Conservation (phyloP, 1,140 invertebrate species). For the Leptestheria dahalacensis region DNA sequence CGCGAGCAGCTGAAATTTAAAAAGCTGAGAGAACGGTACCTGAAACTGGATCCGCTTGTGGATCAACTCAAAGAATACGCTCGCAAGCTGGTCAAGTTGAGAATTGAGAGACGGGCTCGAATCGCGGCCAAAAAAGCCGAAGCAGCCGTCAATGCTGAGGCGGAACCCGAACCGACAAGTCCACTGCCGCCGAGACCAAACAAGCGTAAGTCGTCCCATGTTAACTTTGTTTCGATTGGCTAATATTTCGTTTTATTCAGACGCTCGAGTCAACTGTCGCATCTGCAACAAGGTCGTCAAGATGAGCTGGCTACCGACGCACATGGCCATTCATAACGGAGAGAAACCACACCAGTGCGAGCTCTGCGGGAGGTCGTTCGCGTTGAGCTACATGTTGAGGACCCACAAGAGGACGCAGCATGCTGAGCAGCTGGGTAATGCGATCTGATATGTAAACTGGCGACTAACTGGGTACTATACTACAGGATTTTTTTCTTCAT, state of each 20-base stretch:
- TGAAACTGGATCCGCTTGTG: not conserved
- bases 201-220: no score
- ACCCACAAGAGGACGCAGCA: constrained; percentile 22
- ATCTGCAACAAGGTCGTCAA: constrained; percentile 1
- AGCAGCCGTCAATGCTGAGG: no score
- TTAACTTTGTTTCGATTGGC: not conserved
- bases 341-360: constrained; percentile 43
- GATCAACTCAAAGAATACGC: not conserved
- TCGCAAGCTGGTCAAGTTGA: not conserved
- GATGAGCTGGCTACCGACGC: not conserved
- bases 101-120: not conserved
- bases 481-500: no score
- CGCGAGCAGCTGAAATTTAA: not conserved
- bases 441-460: no score
- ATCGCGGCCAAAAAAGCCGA: not conserved
- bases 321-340: constrained; percentile 24
- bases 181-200: no score
- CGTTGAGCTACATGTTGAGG: constrained; percentile 20
- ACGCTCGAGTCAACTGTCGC: not conserved
- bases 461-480: no score
- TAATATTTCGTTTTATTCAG: not conserved
- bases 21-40: not conserved
- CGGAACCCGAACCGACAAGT: no score
- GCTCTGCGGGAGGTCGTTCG: constrained; percentile 40
- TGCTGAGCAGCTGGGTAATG: constrained; percentile 20